Conservation (phyloP, 2,113 vertebrate species). For the Phylloscopus whistleri region DNA sequence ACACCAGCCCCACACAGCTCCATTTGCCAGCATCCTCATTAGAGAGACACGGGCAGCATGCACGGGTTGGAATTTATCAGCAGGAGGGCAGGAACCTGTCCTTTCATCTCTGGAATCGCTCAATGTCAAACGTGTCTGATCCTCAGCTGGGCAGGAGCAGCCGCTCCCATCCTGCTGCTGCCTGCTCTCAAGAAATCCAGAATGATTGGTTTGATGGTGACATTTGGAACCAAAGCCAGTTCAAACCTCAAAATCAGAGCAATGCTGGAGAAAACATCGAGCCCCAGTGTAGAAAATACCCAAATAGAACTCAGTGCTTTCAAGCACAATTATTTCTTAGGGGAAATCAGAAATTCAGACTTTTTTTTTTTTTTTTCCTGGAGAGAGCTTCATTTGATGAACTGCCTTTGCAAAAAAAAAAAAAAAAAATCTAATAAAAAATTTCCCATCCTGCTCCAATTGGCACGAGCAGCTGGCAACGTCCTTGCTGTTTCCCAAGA, state of each 20-base stretch:
- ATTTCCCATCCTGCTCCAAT: constrained; percentile 29
- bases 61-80: rapidly evolving
- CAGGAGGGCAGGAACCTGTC: not conserved
- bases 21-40: not conserved
- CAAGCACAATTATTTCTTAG: not conserved
- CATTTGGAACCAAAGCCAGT: not conserved
- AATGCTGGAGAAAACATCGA: not conserved
- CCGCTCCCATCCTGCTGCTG: not conserved
- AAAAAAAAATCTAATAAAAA: constrained; percentile 25
- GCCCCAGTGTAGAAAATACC: not conserved
- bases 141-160: not conserved
- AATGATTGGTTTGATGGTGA: not conserved
- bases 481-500: constrained; percentile 51
- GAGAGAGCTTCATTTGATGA: constrained; percentile 34
- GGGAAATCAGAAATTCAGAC: constrained; percentile 15
- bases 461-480: constrained; percentile 11
- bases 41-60: not conserved
- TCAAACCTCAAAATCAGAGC: not conserved
- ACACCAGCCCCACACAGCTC: not conserved
- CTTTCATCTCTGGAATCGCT: not conserved
- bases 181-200: not conserved
- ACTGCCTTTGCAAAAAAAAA: not conserved
- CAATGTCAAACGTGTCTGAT: not conserved
- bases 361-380: constrained; percentile 35
- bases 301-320: not conserved